These are phyloP conservation scores for Celastrina argiolus DNA, from an alignment of 2,888 invertebrate genomes.

Conservation along the genomic window DNA sequence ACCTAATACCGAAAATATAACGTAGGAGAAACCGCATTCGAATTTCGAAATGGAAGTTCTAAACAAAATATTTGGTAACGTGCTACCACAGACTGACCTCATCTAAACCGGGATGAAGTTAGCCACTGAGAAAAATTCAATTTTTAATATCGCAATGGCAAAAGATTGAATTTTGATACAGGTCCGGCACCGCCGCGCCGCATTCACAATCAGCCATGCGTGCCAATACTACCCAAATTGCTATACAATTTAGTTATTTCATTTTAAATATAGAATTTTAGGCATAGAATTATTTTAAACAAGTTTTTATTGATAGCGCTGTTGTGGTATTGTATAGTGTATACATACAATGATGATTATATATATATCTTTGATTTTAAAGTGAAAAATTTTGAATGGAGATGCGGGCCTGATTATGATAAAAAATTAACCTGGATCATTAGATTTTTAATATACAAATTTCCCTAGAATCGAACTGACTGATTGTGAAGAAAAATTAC, in stretches of 20 bases:
- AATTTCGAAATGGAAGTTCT: not conserved
- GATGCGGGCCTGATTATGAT: too few relatives aligned
- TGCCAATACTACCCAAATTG: conserved; percentile 23
- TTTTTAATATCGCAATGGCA: conserved; percentile 62
- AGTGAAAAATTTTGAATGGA: too few relatives aligned
- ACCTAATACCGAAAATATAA: not conserved
- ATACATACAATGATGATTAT: too few relatives aligned
- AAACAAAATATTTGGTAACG: not conserved
- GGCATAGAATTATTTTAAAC: not conserved
- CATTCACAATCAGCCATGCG: conserved; percentile 57
- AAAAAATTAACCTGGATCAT: too few relatives aligned
- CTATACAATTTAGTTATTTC: conserved; percentile 21
- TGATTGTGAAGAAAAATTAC: too few relatives aligned
- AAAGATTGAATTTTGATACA: conserved; percentile 69
- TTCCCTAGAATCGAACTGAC: too few relatives aligned
- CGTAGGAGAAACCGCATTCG: not conserved
- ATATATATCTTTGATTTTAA: too few relatives aligned
- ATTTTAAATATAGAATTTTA: conserved; percentile 32
- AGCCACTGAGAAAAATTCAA: conserved; percentile 45
- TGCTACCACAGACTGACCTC: not conserved
- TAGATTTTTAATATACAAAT: too few relatives aligned
- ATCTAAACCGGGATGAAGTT: conserved; percentile 2
- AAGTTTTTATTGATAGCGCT: not conserved
- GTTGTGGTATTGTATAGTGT: not conserved
- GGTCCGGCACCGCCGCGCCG: conserved; percentile 41